Percentiles rank a stretch among this genome's conserved stretches.
phyloP scores from a whole-genome alignment of 2,888 invertebrate species.

The Drosophila nigricruria region DNA sequence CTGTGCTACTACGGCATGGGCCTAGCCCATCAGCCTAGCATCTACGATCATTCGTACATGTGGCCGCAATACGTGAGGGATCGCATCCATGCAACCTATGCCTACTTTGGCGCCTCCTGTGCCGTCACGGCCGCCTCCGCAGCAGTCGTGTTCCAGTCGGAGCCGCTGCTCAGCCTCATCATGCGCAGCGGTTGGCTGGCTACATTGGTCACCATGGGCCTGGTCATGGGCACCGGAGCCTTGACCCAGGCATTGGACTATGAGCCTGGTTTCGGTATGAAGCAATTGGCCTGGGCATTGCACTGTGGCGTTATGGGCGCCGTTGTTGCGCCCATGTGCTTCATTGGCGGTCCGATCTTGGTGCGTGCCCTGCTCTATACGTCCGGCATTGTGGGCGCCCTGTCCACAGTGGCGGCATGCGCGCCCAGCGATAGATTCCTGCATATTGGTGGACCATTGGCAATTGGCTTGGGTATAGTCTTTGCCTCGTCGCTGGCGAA shows the following conservation, averaged over 20 bases:
- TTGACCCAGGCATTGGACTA: conserved; percentile 94
- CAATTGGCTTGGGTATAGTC: conserved; percentile 97
- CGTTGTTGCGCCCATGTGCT: conserved; percentile 95
- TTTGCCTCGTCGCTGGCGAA: conserved; percentile 96
- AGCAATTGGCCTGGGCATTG: conserved; percentile 94
- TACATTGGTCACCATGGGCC: conserved; percentile 91
- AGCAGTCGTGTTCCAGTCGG: conserved; percentile 92
- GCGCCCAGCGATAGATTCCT: conserved; percentile 99
- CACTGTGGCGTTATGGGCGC: conserved; percentile 95
- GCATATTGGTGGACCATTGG: conserved; percentile 97
- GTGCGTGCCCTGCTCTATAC: conserved; percentile 96
- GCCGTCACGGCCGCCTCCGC: conserved; percentile 93
- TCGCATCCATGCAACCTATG: conserved; percentile 94
- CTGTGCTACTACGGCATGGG: conserved; percentile 98
- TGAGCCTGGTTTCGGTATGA: conserved; percentile 91
- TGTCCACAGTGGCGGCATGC: conserved; percentile 96
- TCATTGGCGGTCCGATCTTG: conserved; percentile 96
- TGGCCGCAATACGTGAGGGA: conserved; percentile 98
- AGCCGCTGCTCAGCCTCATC: conserved; percentile 92
- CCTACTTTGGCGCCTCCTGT: conserved; percentile 96
- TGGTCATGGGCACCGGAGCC: conserved; percentile 96
- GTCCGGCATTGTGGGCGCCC: conserved; percentile 96
- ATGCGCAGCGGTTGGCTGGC: conserved; percentile 93
- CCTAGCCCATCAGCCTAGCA: conserved; percentile 91
- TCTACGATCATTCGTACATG: conserved; percentile 93